These are phyloP conservation scores for Hylomyscus alleni DNA, from an alignment of 2,797 vertebrate species.

Conservation along the genomic window DNA sequence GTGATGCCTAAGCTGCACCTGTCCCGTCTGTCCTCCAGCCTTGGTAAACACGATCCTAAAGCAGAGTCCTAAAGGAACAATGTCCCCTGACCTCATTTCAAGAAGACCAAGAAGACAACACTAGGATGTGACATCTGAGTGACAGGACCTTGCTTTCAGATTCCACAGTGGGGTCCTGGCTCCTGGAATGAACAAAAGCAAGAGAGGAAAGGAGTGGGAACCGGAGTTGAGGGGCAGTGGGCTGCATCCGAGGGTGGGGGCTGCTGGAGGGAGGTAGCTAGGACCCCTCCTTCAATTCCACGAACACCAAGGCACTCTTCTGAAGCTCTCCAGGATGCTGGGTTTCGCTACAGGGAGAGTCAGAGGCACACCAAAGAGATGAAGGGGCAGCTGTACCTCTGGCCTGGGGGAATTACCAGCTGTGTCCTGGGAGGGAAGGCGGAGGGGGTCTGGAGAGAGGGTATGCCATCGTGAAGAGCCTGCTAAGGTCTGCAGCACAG, in stretches of 20 bases:
- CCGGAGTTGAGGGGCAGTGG: neutral
- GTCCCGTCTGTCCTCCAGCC: neutral
- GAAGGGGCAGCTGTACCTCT: neutral
- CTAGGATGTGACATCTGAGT: neutral
- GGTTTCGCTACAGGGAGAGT: neutral
- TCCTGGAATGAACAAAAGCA: neutral
- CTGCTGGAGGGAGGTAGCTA: neutral
- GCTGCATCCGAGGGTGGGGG: neutral
- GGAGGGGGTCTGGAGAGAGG: neutral
- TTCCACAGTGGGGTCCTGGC: neutral
- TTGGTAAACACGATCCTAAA: neutral
- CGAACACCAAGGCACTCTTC: neutral
- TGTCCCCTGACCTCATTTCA: conserved; percentile 27
- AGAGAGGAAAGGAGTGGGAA: neutral
- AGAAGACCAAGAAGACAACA: conserved; percentile 20
- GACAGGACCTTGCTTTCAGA: neutral
- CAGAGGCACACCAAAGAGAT: neutral
- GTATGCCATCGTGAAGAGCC: neutral
- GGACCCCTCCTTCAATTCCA: neutral
- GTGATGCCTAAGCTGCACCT: neutral
- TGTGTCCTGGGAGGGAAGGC: neutral
- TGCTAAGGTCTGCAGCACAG: neutral
- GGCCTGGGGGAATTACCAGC: neutral
- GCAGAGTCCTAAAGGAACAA: neutral
- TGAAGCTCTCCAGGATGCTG: neutral